Conservation (phyloP, 2,113 vertebrate species). For the Fregata magnificens region DNA sequence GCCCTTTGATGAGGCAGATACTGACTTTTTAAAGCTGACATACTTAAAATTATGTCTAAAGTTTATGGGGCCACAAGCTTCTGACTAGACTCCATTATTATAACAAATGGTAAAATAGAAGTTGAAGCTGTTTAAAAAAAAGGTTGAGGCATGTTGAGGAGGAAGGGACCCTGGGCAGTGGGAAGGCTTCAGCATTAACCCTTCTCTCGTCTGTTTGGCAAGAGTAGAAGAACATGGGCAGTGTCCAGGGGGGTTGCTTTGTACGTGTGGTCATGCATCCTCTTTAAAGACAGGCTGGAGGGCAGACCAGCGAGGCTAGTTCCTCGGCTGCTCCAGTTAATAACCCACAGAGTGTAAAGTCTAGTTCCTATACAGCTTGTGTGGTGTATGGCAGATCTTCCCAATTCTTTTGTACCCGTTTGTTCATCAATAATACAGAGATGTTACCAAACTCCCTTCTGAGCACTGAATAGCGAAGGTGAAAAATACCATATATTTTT, state of each 20-base stretch:
- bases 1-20: constrained; percentile 79
- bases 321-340: background rate
- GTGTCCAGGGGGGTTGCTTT: background rate
- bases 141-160: background rate
- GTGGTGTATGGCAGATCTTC: background rate
- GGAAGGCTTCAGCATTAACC: background rate
- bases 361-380: background rate
- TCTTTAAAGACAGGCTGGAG: background rate
- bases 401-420: background rate
- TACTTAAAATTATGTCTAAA: constrained; percentile 78
- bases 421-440: background rate
- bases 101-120: constrained; percentile 68
- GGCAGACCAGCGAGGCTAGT: background rate
- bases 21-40: constrained; percentile 79
- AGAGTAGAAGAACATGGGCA: background rate
- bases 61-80: constrained; percentile 67
- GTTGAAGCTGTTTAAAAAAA: constrained; percentile 12
- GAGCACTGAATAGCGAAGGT: background rate
- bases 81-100: constrained; percentile 65
- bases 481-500: background rate
- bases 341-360: background rate
- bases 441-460: background rate
- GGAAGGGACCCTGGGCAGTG: background rate
- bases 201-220: background rate
- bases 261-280: fast-evolving